phyloP scores from a whole-genome alignment of 2,888 invertebrate genomes.

The Sclerodermus sp. region DNA sequence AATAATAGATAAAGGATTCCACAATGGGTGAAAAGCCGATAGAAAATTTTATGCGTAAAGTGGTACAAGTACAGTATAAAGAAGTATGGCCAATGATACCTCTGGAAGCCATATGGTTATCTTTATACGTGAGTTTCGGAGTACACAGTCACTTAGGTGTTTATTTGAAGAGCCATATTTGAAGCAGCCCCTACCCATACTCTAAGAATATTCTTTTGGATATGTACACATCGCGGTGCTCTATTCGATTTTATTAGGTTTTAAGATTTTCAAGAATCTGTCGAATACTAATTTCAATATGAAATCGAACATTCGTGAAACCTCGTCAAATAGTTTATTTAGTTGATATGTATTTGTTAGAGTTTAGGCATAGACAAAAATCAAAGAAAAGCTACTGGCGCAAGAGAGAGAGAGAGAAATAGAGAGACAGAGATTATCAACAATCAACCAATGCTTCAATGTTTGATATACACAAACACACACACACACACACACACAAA shows the following conservation, averaged over 20 bases:
- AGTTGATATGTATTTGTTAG: too few species aligned
- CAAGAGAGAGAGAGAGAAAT: not conserved
- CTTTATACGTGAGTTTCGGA: slow-evolving; percentile 45
- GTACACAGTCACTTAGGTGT: slow-evolving; percentile 51
- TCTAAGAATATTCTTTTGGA: slow-evolving; percentile 47
- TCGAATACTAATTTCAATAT: slow-evolving; percentile 21
- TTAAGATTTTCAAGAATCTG: slow-evolving; percentile 41
- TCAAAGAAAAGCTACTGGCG: too few species aligned
- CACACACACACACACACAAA: too few species aligned
- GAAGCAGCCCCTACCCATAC: slow-evolving; percentile 44
- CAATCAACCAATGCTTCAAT: too few species aligned
- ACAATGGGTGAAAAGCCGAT: too few species aligned
- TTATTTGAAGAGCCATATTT: slow-evolving; percentile 52
- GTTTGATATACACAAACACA: too few species aligned
- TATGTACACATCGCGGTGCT: slow-evolving; percentile 44
- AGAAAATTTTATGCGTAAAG: too few species aligned
- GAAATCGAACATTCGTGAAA: too few species aligned
- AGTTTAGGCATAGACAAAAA: too few species aligned
- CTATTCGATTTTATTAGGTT: slow-evolving; percentile 58
- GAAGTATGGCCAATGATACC: slow-evolving; percentile 33
- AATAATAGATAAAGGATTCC: too few species aligned
- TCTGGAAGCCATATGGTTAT: slow-evolving; percentile 53
- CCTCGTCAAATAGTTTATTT: too few species aligned
- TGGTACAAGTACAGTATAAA: slow-evolving; percentile 10
- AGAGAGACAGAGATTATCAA: too few species aligned